These are phyloP conservation scores for Drosophila mayaguana DNA, from an alignment of 2,888 invertebrate species.

Conservation along the genomic window DNA sequence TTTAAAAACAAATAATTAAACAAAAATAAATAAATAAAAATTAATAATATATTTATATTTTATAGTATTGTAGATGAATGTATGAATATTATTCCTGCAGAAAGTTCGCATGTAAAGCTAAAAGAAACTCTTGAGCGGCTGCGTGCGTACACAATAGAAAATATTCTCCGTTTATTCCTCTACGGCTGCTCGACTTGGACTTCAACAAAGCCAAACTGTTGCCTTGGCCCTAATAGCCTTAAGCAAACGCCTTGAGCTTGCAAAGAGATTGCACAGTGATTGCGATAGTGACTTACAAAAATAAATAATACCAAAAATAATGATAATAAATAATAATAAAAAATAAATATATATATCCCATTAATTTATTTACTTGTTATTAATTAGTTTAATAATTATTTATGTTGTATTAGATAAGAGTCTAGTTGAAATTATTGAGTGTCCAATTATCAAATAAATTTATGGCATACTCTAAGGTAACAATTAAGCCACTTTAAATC, in stretches of 20 bases:
- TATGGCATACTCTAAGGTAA: background rate
- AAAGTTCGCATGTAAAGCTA: background rate
- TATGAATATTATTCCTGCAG: no score
- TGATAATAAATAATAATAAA: background rate
- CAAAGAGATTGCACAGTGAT: constrained; percentile 13
- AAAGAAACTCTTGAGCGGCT: background rate
- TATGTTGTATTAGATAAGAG: background rate
- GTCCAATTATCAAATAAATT: background rate
- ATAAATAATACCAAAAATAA: background rate
- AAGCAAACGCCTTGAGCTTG: constrained; percentile 19
- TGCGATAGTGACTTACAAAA: no score
- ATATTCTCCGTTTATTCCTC: constrained; percentile 6
- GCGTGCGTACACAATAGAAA: constrained; percentile 7
- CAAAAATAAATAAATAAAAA: no score
- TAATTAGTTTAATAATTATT: background rate
- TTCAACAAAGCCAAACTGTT: constrained; percentile 21
- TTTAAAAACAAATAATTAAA: no score
- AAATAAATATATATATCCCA: no score
- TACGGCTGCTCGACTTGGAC: constrained; percentile 9
- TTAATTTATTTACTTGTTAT: background rate
- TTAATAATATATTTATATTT: no score
- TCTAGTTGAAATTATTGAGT: background rate
- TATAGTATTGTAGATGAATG: no score
- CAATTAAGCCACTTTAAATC: background rate
- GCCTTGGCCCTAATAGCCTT: constrained; percentile 21